phyloP scores from a whole-genome alignment of 30 jellyfish, hydroid and myxozoan genomes.

The Clytia hemisphaerica region DNA sequence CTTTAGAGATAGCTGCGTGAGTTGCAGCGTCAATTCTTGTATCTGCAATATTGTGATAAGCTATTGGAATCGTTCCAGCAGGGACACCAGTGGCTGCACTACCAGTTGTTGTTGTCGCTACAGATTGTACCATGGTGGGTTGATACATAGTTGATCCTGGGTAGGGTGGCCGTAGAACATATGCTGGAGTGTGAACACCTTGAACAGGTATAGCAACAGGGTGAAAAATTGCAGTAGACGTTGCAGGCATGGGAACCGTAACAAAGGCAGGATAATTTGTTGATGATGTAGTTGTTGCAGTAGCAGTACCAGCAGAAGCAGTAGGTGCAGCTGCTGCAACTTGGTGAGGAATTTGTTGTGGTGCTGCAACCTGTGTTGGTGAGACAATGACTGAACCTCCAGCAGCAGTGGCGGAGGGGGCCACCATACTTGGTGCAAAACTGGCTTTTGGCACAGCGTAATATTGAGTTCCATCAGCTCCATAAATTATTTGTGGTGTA shows the following conservation, averaged over 20 bases:
- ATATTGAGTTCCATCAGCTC: conserved; percentile 57
- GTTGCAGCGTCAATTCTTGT: conserved; percentile 83
- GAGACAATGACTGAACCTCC: conserved; percentile 86
- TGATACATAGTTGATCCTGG: conserved; percentile 76
- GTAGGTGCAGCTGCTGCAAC: conserved; percentile 12
- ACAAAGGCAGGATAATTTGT: conserved; percentile 88
- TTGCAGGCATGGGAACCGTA: conserved; percentile 93
- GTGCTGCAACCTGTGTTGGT: conserved; percentile 68
- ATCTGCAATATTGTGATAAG: conserved; percentile 55
- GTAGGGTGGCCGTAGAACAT: conserved; percentile 81
- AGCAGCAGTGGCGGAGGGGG: conserved; percentile 42
- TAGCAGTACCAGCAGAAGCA: conserved; percentile 13
- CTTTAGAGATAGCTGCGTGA: conserved; percentile 27
- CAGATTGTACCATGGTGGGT: conserved; percentile 45
- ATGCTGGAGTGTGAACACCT: conserved; percentile 95
- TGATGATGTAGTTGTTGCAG: not conserved
- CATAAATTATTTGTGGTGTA: conserved; percentile 48
- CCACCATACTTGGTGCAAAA: conserved; percentile 43
- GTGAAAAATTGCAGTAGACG: conserved; percentile 94
- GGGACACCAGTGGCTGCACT: conserved; percentile 34
- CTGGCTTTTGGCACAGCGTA: conserved; percentile 55
- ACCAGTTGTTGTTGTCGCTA: conserved; percentile 28
- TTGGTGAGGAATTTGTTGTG: conserved; percentile 54
- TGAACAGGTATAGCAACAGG: conserved; percentile 99
- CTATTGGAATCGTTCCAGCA: conserved; percentile 24